phyloP scores from a whole-genome alignment of 2,888 invertebrate genomes.

The Oegoconia quadripuncta region DNA sequence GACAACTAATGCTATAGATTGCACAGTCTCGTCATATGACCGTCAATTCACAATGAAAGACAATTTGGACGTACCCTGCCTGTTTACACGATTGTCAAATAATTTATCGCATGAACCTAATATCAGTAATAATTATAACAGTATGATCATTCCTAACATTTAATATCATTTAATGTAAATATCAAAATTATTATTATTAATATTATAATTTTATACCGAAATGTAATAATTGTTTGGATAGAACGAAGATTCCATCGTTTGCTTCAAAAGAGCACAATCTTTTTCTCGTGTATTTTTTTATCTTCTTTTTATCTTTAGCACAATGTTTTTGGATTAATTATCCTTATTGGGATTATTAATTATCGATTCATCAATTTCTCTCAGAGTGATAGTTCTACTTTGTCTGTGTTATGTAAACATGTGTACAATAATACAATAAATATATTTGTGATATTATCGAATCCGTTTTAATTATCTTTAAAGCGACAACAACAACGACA shows the following conservation, averaged over 20 bases:
- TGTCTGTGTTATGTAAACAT: constrained; percentile 66
- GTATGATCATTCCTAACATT: no score
- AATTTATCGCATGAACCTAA: no score
- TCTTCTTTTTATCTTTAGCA: constrained; percentile 47
- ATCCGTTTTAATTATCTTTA: neutral
- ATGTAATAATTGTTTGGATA: constrained; percentile 20
- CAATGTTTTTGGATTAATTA: constrained; percentile 47
- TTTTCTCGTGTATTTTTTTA: constrained; percentile 27
- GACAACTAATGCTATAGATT: no score
- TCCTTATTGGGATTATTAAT: constrained; percentile 54
- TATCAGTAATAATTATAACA: no score
- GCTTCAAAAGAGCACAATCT: constrained; percentile 34
- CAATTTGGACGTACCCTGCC: no score
- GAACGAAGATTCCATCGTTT: neutral
- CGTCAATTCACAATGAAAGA: no score
- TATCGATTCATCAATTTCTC: constrained; percentile 45
- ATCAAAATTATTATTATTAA: constrained; percentile 21
- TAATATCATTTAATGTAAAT: neutral
- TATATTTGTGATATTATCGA: constrained; percentile 69
- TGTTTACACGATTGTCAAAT: no score
- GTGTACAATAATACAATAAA: constrained; percentile 74
- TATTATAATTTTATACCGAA: constrained; percentile 46
- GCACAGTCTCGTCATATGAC: no score
- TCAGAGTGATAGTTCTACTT: constrained; percentile 61
- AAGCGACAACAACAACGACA: no score